These are phyloP conservation scores for Cotesia typhae DNA, from an alignment of 1,140 invertebrate species.

Conservation along the genomic window DNA sequence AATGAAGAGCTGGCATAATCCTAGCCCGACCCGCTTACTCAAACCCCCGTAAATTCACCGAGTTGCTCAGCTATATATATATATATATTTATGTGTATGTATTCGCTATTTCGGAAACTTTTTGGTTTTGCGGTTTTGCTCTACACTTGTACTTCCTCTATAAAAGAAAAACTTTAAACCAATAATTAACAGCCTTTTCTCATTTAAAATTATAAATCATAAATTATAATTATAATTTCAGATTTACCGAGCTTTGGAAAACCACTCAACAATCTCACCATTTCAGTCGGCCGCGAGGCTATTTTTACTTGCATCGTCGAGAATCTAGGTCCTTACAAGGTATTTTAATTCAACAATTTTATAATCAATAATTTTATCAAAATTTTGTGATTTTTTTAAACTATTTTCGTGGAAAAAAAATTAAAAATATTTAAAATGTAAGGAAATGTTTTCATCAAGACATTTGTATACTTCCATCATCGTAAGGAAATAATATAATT, in stretches of 20 bases:
- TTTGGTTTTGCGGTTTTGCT: constrained; percentile 39
- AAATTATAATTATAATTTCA: constrained; percentile 50
- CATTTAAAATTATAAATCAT: too few species aligned
- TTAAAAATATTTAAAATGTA: too few species aligned
- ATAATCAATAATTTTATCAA: neutral
- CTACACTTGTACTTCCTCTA: constrained; percentile 36
- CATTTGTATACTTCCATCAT: too few species aligned
- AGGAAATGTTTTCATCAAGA: too few species aligned
- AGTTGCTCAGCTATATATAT: constrained; percentile 44
- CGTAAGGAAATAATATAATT: too few species aligned
- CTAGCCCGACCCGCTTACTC: constrained; percentile 50
- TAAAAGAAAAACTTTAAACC: too few species aligned
- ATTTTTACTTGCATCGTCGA: constrained; percentile 82
- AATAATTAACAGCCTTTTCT: too few species aligned
- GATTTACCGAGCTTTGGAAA: constrained; percentile 80
- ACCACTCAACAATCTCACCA: constrained; percentile 80
- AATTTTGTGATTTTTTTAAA: too few species aligned
- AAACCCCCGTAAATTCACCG: constrained; percentile 46
- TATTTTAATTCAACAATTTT: constrained; percentile 49
- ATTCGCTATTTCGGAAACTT: constrained; percentile 31
- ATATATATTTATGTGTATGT: constrained; percentile 17
- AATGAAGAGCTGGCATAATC: constrained; percentile 52
- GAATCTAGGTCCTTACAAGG: constrained; percentile 80
- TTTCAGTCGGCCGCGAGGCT: constrained; percentile 80
- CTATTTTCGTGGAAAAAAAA: too few species aligned